A percentile compares a stretch with the other conserved stretches of the same genome.
Conservation (phyloP, 2,888 invertebrate genomes). For the Macrophya annulata region DNA sequence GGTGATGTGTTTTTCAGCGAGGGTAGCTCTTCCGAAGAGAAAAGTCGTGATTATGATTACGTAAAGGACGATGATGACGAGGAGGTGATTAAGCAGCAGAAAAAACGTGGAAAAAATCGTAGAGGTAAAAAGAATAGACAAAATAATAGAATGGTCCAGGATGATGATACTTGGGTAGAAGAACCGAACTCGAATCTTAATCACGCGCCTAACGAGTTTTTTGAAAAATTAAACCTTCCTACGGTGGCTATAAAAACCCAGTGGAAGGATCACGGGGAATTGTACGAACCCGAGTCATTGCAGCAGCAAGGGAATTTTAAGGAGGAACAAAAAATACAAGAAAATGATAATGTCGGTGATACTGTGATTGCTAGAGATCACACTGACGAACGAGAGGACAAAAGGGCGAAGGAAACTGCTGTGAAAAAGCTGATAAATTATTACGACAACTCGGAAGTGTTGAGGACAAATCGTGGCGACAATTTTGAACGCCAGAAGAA, state of each 20-base stretch:
- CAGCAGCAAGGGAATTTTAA: conserved; percentile 9
- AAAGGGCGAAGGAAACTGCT: conserved; percentile 58
- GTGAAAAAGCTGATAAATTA: conserved; percentile 61
- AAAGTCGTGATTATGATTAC: conserved; percentile 38
- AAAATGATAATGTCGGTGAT: conserved; percentile 43
- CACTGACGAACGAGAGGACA: conserved; percentile 56
- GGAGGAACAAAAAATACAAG: conserved; percentile 42
- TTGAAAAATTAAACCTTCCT: conserved; percentile 60
- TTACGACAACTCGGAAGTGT: conserved; percentile 57
- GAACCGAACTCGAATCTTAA: conserved; percentile 58
- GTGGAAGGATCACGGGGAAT: conserved; percentile 62
- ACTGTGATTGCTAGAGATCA: conserved; percentile 54
- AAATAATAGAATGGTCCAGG: conserved; percentile 4
- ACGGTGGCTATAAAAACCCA: conserved; percentile 57
- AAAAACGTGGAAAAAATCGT: background rate
- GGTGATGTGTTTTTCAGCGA: conserved; percentile 66
- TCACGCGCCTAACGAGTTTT: conserved; percentile 64
- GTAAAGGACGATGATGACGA: conserved; percentile 61
- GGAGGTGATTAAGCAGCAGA: conserved; percentile 56
- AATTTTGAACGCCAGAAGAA: conserved; percentile 8
- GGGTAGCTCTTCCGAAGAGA: conserved; percentile 59
- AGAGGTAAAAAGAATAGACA: background rate
- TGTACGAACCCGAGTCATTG: conserved; percentile 66
- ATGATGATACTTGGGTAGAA: conserved; percentile 60
- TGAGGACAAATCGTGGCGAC: background rate